Evolutionary conservation across 2,888 invertebrate genomes (phyloP).

Genomic region (Catocala nupta): DNA sequence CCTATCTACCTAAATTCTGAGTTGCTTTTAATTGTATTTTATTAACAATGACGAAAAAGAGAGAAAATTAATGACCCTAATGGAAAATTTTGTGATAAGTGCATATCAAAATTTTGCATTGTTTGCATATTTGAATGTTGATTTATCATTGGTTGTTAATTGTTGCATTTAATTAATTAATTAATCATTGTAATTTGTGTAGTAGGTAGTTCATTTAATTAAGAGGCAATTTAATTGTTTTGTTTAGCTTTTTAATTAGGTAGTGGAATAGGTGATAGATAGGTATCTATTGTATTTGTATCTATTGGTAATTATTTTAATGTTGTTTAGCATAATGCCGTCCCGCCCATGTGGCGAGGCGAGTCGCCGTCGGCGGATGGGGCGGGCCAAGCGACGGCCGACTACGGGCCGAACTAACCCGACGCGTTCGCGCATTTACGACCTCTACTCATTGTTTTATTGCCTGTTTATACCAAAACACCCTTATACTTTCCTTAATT

Average conservation of each 20-base stretch:
- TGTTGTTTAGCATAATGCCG: conserved; percentile 11
- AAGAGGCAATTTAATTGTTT: no score
- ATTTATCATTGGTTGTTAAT: background rate
- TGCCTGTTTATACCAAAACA: conserved; percentile 55
- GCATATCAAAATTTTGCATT: no score
- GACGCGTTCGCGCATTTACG: conserved; percentile 47
- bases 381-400: conserved; percentile 39
- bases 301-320: conserved; percentile 10
- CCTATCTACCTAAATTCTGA: no score
- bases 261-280: background rate
- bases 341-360: conserved; percentile 37
- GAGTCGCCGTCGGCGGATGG: conserved; percentile 40
- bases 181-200: no score
- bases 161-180: no score
- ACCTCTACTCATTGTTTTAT: conserved; percentile 54
- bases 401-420: conserved; percentile 27
- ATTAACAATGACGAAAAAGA: no score
- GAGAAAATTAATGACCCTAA: no score
- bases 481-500: conserved; percentile 45
- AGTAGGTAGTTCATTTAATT: no score
- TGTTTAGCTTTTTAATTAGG: no score
- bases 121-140: background rate
- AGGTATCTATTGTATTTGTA: background rate
- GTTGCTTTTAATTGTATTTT: no score
- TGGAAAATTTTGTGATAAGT: no score